phyloP scores from a whole-genome alignment of 2,888 invertebrate species.

The Serrognathus titanus region DNA sequence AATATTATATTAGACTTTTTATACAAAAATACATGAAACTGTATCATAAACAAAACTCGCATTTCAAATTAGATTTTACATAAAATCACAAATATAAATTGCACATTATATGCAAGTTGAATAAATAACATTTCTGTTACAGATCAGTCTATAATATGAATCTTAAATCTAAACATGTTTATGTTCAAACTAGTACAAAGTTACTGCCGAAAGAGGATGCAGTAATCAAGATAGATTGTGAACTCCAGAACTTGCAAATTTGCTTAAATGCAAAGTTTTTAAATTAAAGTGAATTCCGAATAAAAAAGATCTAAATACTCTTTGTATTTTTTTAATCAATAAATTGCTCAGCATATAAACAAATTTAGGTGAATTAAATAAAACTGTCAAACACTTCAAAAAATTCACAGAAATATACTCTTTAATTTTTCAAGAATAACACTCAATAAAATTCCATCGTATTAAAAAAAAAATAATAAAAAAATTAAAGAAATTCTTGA shows the following conservation, averaged over 20 bases:
- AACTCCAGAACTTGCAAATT: no score
- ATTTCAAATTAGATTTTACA: conserved; percentile 9
- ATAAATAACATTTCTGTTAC: conserved; percentile 4
- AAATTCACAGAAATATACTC: no score
- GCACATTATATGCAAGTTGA: conserved; percentile 13
- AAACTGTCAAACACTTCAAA: no score
- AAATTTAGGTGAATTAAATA: no score
- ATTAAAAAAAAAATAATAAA: no score
- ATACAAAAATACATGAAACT: conserved; percentile 27
- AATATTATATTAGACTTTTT: conserved; percentile 15
- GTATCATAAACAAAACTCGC: conserved; percentile 12
- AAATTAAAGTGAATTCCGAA: background rate
- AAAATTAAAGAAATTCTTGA: background rate
- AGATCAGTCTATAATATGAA: conserved; percentile 14
- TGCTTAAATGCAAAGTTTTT: background rate
- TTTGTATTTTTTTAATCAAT: no score
- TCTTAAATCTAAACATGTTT: background rate
- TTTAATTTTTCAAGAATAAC: no score
- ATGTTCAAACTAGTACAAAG: background rate
- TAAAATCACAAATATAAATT: conserved; percentile 18
- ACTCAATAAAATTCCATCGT: no score
- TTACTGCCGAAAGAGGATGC: no score
- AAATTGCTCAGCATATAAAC: background rate
- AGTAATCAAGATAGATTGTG: no score
- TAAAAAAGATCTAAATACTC: no score